Evolutionary conservation across 2,113 vertebrate species (phyloP), one percentile per base, ranked within the genome.

Genomic region (Vombatus ursinus): DNA sequence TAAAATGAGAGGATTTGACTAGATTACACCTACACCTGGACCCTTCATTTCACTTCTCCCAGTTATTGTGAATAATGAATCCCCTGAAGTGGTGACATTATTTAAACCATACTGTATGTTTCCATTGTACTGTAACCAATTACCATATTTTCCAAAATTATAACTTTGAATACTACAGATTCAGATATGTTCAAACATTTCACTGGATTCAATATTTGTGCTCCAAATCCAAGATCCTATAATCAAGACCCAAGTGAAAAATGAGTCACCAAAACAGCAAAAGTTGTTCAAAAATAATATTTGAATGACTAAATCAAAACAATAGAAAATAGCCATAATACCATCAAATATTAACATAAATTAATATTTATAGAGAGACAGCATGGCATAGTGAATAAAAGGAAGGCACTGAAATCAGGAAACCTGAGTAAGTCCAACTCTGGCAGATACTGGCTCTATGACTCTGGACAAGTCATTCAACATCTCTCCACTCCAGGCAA

Each of bases 231-330:
- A 84, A 22, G 16, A 84, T 22, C 7, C n/a, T 84, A 84, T 44
- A 84, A 84, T 84, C 16, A 44, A 84, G 14, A 1, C 37, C 68
- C 37, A 84, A 44, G 19, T 84, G 37, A 84, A n/a, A 84, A 44
- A 84, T 54, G 53, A 93, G 95, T 47, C 90, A 47, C 3, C 50
- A 25, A 52, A 51, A n/a, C 3, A 84, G 47, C 24, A 93, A 91
- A 92, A 92, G 50, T 94, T 53, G 0, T 77, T 92, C 10, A 25
- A 6, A 53, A 9, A 47, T 90, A 3, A 93, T 77, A 77, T 84
- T 92, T 89, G 95, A 51, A 47, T 47, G 91, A 16, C 16, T 95
- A 68, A 93, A 48, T 61, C 68, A 95, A 95, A 93, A 93, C 19
- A 54, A 2, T 10, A 90, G 90, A 91, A 53, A 77, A 54, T 47